Conservation (phyloP, 2,888 invertebrate genomes). For the Nebria salina region DNA sequence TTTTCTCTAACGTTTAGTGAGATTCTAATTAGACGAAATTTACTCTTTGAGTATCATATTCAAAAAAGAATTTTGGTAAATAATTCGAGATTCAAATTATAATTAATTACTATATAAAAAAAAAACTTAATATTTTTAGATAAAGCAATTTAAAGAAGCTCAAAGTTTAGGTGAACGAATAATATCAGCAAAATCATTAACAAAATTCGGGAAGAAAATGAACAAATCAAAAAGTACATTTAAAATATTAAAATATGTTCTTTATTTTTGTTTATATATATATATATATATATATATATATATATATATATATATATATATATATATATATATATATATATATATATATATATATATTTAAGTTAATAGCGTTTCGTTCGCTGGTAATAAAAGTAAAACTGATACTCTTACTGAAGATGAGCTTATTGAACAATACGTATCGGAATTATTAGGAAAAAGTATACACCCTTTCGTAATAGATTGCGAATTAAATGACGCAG, state of each 20-base stretch:
- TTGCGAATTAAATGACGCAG: conserved; percentile 52
- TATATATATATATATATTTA: not conserved
- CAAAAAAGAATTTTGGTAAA: conserved; percentile 47
- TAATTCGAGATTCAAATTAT: not conserved
- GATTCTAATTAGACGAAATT: conserved; percentile 53
- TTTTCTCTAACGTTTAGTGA: conserved; percentile 57
- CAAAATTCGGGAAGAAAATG: not conserved
- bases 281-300: too few species aligned
- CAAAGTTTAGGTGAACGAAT: not conserved
- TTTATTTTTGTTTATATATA: not conserved
- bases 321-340: too few species aligned
- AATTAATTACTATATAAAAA: too few species aligned
- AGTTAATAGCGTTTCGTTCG: not conserved
- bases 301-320: too few species aligned
- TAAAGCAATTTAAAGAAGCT: conserved; percentile 15
- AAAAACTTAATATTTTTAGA: conserved; percentile 15
- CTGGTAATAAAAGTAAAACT: not conserved
- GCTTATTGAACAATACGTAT: conserved; percentile 30
- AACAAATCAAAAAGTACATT: not conserved
- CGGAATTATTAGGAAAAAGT: conserved; percentile 37
- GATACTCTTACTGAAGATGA: not conserved
- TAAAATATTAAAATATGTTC: not conserved
- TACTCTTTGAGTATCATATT: conserved; percentile 47
- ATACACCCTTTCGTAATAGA: conserved; percentile 58
- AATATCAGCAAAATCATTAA: conserved; percentile 9